Base-by-base conservation (phyloP, 1,140 invertebrate genomes). In the Ladona fulva region DNA sequence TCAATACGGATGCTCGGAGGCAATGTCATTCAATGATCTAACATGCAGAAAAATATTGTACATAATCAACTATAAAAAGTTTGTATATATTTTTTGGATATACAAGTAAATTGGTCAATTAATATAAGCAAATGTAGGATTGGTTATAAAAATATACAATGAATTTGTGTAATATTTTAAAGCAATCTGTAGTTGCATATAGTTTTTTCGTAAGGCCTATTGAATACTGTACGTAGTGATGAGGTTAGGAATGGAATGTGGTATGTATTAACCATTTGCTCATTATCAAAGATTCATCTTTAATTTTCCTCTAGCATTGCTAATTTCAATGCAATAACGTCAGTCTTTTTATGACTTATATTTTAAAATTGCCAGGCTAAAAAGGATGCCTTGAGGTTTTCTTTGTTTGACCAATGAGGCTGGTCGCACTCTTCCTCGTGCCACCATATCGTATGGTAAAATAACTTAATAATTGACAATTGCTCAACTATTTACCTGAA, bases 141-240 rank as follows among this genome's bases (percentile, higher is more conserved):
- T 6, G 52, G 52, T 66, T 19, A 66, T 22, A 8, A 37, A 66
- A 19, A 66, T 66, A 66, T 66, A 66, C 52, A 66, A 66, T 16
- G 52, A 66, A 66, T 66, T 66, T 66, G 52, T 66, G 52, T 66
- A 66, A 66, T 66, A 66, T 66, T 66, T 66, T 66, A 66, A 66
- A 19, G 52, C 52, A 22, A 66, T 66, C 14, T 66, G 52, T 66
- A 66, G 52, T 66, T 66, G 52, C 52, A 66, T 19, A 19, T 66
- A 66, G 52, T 19, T 22, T 66, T 66, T 66, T 12, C 12, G 14
- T 66, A 12, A 6, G 52, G 52, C 52, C 52, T 66, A 66, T 66
- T 66, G 52, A 66, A 66, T 6, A 66, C 14, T 22, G 14, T 12
- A 19, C 3, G n/a, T 66, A 66, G 52, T 66, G 12, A 19, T 3